Evolutionary conservation across 1,140 invertebrate genomes (phyloP).

Genomic region (Drosophila pandora): DNA sequence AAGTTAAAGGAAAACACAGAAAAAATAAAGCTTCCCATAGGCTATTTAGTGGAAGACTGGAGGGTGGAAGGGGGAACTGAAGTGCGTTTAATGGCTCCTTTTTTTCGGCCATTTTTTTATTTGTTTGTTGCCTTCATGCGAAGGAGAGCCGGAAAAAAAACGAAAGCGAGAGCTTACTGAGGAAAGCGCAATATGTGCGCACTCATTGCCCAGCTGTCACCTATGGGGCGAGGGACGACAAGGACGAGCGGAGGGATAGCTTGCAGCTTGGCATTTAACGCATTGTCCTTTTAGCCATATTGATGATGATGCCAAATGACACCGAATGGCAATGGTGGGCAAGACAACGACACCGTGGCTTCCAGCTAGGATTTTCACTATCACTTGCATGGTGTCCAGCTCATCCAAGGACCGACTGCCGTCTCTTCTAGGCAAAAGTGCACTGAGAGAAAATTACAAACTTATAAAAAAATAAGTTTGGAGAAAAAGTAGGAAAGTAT

Average conservation of each 20-base stretch:
- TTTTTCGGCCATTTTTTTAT: not conserved
- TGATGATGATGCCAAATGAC: slow-evolving; percentile 82
- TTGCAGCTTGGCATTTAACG: slow-evolving; percentile 70
- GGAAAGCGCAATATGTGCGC: slow-evolving; percentile 58
- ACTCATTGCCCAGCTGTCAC: slow-evolving; percentile 68
- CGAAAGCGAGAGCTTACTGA: slow-evolving; percentile 56
- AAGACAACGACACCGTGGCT: slow-evolving; percentile 67
- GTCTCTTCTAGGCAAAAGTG: not conserved
- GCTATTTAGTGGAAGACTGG: not conserved
- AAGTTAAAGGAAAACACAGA: not conserved
- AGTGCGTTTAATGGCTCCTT: slow-evolving; percentile 23
- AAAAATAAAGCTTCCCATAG: not conserved
- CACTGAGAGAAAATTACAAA: not conserved
- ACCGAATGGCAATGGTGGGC: slow-evolving; percentile 69
- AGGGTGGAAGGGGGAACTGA: not conserved
- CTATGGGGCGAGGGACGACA: slow-evolving; percentile 2
- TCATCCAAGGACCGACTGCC: not conserved
- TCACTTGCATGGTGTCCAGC: slow-evolving; percentile 57
- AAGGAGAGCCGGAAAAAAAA: slow-evolving; percentile 28
- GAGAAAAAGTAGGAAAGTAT: too few species aligned
- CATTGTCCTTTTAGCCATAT: slow-evolving; percentile 82
- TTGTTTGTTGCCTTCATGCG: not conserved
- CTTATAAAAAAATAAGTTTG: not conserved
- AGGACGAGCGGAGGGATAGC: not conserved
- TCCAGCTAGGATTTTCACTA: slow-evolving; percentile 76